Conservation (phyloP, 2,888 invertebrate genomes). For the Tinea trinotella region DNA sequence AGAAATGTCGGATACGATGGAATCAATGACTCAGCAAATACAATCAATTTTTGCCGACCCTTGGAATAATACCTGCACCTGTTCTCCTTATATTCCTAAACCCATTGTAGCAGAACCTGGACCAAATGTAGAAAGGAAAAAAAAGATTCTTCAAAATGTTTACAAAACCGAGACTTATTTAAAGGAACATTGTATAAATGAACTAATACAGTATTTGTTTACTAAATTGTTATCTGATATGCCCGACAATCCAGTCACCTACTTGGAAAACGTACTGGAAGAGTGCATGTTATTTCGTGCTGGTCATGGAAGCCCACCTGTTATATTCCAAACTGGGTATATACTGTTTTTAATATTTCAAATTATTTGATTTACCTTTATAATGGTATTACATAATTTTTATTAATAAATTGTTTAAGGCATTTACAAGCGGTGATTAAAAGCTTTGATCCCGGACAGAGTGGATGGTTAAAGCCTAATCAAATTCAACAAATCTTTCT, state of each 20-base stretch:
- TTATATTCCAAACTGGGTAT: constrained; percentile 50
- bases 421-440: constrained; percentile 51
- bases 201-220: constrained; percentile 48
- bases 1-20: too few relatives aligned
- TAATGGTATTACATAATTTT: neutral
- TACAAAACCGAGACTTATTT: constrained; percentile 48
- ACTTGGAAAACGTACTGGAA: constrained; percentile 42
- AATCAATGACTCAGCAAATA: too few relatives aligned
- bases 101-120: neutral
- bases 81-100: neutral
- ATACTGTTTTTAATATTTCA: neutral
- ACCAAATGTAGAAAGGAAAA: neutral
- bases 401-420: constrained; percentile 31
- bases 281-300: constrained; percentile 57
- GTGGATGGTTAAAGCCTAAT: constrained; percentile 53
- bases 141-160: neutral
- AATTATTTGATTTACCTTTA: neutral
- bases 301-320: constrained; percentile 47
- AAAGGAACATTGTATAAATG: constrained; percentile 49
- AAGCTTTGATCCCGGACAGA: constrained; percentile 57
- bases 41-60: neutral
- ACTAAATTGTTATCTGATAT: constrained; percentile 44
- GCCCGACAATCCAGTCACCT: constrained; percentile 36
- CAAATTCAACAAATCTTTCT: constrained; percentile 46
- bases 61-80: neutral